Base-by-base conservation (phyloP, 2,888 invertebrate species). In the Gortyna flavago region DNA sequence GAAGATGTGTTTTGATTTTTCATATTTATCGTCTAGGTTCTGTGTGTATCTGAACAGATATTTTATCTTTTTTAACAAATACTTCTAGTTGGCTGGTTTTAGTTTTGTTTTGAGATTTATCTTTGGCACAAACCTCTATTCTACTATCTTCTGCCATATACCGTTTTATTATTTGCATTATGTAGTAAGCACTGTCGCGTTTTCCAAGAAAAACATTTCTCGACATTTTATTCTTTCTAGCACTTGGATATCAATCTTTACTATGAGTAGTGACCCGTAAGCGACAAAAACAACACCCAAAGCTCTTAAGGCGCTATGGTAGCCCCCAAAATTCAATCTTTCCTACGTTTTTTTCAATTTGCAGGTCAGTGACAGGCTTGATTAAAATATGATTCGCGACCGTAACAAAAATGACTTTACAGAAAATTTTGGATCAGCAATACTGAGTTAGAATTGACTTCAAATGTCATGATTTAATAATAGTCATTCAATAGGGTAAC, bases 1-100 rank as follows among this genome's bases (percentile, higher is more conserved):
- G 9, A 62, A 72, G 59, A 70, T 66, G 32, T 57, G 51, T 77
- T 77, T 61, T 66, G 64, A 66, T 83, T 83, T 67, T 75, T 68
- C 35, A 64, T 62, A 68, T 68, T 79, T 57, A 32, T 44, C 35
- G 11, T 54, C n/a, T 62, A 41, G 21, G 9, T 25, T 62, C 21
- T 44, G 6, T 67, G 11, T 48, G 13, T 66, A 35, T 72, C 7
- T 44, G 25, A 51, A 11, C 25, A 25, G n/a, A 29, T 48, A 38
- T 61, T 66, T 54, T 59, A 25, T 1, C 21, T 41, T 61, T 62
- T 57, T 54, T 18, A 32, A 18, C 16, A 76, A 62, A 70, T 51
- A 35, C 8, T 61, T 61, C 59, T 9, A n/a, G 25, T n/a, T 8
- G 9, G 16, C 57, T 29, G 11, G 9, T 44, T 67, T 79, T 9